A percentile compares a stretch with the other conserved stretches of the same genome.
Evolutionary conservation across 2,797 vertebrate species (phyloP).

Genomic region (Danio choprae): DNA sequence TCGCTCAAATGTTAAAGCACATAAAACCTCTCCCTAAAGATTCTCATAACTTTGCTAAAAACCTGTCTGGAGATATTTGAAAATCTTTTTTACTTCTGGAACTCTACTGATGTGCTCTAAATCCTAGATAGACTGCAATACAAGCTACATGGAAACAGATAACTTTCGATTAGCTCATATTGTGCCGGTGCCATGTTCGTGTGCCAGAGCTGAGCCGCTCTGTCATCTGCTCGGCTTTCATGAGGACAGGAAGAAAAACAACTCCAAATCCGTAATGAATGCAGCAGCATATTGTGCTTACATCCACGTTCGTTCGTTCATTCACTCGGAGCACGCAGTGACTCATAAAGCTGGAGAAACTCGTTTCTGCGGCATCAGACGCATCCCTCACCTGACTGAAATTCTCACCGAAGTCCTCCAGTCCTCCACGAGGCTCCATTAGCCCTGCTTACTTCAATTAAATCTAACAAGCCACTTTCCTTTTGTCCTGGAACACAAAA

Average conservation of each 20-base stretch:
- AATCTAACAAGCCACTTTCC: slow-evolving; percentile 44
- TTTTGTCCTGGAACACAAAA: slow-evolving; percentile 45
- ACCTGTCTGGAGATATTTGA: not conserved
- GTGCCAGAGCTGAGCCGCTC: slow-evolving; percentile 1
- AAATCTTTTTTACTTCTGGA: not conserved
- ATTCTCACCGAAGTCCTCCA: slow-evolving; percentile 14
- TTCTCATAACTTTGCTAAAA: not conserved
- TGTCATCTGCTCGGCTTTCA: slow-evolving; percentile 30
- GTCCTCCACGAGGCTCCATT: slow-evolving; percentile 28
- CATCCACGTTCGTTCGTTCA: slow-evolving; percentile 21
- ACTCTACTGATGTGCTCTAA: not conserved
- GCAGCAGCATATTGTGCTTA: slow-evolving; percentile 33
- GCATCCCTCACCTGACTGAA: slow-evolving; percentile 12
- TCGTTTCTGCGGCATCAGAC: slow-evolving; percentile 10
- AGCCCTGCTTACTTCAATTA: slow-evolving; percentile 50
- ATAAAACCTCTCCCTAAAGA: not conserved
- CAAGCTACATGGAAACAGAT: not conserved
- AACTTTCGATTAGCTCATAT: slow-evolving; percentile 29
- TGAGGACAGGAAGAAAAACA: slow-evolving; percentile 38
- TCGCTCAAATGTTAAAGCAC: not conserved
- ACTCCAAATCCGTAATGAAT: slow-evolving; percentile 40
- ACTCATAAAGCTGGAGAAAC: slow-evolving; percentile 17
- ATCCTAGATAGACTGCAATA: slow-evolving; percentile 7
- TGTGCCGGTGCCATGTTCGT: slow-evolving; percentile 11
- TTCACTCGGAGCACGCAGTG: slow-evolving; percentile 1